Base-by-base conservation (phyloP, 2,888 invertebrate species). In the Danaus chrysippus region DNA sequence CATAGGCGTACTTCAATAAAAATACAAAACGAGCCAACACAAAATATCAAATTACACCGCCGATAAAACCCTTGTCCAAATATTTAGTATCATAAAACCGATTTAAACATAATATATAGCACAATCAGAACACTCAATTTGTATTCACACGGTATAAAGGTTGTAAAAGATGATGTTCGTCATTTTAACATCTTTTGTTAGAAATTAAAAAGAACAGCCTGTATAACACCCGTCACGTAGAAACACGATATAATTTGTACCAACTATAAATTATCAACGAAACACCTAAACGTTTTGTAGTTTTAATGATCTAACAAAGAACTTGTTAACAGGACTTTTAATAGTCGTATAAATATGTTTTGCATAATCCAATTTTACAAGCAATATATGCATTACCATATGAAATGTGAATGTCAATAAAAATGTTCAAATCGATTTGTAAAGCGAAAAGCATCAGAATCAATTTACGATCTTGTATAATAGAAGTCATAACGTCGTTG, bases 51-150 rank as follows among this genome's bases (percentile, higher is more conserved):
- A 84, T 91, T 90, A 87, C 90, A 72, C 69, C 70, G 74, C 79
- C 82, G 79, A 87, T 87, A 86, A 87, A 86, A 87, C 79, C 84
- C 83, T 76, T 86, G 89, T 91, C 89, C 85, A 90, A 91, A 90
- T 87, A 90, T 91, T 90, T 90, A 77, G 83, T 84, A 84, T 83
- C 86, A 89, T 87, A 87, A 90, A 89, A 86, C 82, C 84, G 76
- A 90, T 89, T 86, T 83, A 80, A 79, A 81, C 80, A 78, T 86
- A 89, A 89, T 84, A 87, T 89, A 88, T 87, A 86, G 87, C 83
- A 78, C 78, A 89, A 88, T 90, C 88, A 80, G 80, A 81, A 73
- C 76, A 73, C 72, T 76, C 68, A 81, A 86, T 91, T 86, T 83
- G 86, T 90, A 90, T 90, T 87, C 90, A 79, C 73, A 75, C 74